Conservation (phyloP, 2,888 invertebrate genomes). For the Fabriciana adippe region DNA sequence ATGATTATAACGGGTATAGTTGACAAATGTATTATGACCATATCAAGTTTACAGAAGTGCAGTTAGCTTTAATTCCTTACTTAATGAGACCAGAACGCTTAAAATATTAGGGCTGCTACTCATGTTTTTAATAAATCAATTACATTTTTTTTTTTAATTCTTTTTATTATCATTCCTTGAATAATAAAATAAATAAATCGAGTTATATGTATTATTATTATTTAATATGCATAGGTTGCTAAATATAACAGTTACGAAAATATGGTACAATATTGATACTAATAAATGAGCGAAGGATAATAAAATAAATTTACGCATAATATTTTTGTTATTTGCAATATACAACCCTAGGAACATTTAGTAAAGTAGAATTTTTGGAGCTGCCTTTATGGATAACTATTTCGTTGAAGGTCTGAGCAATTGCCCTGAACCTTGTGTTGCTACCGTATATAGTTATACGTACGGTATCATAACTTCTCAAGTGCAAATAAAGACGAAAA, state of each 20-base stretch:
- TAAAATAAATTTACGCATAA: background rate
- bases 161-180: background rate
- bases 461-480: background rate
- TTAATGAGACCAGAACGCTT: conserved; percentile 21
- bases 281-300: background rate
- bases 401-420: conserved; percentile 21
- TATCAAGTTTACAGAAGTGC: conserved; percentile 13
- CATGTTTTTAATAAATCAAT: background rate
- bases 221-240: too few species aligned
- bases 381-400: conserved; percentile 11
- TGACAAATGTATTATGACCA: background rate
- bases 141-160: too few species aligned
- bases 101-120: conserved; percentile 8
- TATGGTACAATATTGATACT: too few species aligned
- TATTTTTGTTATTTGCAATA: background rate
- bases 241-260: too few species aligned
- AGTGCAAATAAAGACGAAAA: conserved; percentile 1
- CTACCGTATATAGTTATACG: conserved; percentile 18
- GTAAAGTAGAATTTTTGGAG: conserved; percentile 7
- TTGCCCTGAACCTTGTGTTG: conserved; percentile 13
- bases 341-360: background rate
- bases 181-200: background rate
- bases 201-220: too few species aligned
- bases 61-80: conserved; percentile 20
- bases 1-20: background rate